Conservation (phyloP, 2,797 vertebrate genomes). For the Sebastiscus tertius region DNA sequence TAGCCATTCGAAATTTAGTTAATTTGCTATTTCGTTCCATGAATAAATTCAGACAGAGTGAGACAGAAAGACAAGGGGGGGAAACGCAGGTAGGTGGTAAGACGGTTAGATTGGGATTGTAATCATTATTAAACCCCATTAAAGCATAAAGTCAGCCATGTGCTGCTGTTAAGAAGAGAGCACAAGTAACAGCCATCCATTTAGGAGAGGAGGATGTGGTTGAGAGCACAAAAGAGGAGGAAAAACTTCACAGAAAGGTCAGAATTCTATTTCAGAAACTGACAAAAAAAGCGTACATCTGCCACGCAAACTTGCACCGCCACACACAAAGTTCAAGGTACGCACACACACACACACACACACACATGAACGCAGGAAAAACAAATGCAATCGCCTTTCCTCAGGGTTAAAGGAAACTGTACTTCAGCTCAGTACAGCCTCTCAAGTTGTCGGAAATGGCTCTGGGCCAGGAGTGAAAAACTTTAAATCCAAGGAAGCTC, state of each 20-base stretch:
- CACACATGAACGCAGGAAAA: neutral
- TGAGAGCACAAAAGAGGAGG: slow-evolving; percentile 60
- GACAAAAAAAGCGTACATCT: slow-evolving; percentile 32
- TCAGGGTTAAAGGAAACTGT: slow-evolving; percentile 38
- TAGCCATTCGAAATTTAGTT: slow-evolving; percentile 73
- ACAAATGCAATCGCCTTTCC: slow-evolving; percentile 45
- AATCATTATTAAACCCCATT: slow-evolving; percentile 54
- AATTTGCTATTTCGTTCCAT: slow-evolving; percentile 73
- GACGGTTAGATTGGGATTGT: slow-evolving; percentile 31
- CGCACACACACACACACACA: neutral
- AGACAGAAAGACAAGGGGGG: slow-evolving; percentile 4
- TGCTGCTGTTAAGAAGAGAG: slow-evolving; percentile 38
- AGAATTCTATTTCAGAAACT: slow-evolving; percentile 65
- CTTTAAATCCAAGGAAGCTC: slow-evolving; percentile 3
- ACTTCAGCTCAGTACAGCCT: slow-evolving; percentile 32
- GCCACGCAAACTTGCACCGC: slow-evolving; percentile 19
- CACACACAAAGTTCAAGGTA: neutral
- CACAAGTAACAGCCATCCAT: slow-evolving; percentile 52
- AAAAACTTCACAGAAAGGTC: slow-evolving; percentile 69
- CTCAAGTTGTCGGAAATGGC: slow-evolving; percentile 36
- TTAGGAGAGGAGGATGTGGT: slow-evolving; percentile 52
- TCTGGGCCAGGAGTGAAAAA: slow-evolving; percentile 29
- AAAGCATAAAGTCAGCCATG: slow-evolving; percentile 41
- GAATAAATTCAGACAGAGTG: slow-evolving; percentile 42
- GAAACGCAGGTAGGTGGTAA: neutral